Evolutionary conservation across 1,140 invertebrate genomes (phyloP).

Genomic region (Lordiphosa stackelbergi): DNA sequence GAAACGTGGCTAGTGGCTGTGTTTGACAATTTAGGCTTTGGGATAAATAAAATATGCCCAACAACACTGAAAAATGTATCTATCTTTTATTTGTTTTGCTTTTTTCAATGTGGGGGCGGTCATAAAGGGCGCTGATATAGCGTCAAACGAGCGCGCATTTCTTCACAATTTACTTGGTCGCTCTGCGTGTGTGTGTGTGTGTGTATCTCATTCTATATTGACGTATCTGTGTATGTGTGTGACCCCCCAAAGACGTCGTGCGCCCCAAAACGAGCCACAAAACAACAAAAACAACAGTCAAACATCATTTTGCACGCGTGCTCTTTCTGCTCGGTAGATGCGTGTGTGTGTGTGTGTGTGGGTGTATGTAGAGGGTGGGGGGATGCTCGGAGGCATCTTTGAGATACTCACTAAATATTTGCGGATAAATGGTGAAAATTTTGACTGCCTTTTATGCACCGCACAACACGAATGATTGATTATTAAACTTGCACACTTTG

Average conservation of each 20-base stretch:
- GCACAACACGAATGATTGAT: constrained; percentile 24
- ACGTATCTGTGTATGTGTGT: constrained; percentile 46
- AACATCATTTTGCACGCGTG: constrained; percentile 71
- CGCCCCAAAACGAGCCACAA: constrained; percentile 39
- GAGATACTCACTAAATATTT: constrained; percentile 77
- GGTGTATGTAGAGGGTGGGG: constrained; percentile 9
- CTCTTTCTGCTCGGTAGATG: constrained; percentile 51
- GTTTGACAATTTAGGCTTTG: too few relatives aligned
- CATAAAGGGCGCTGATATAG: constrained; percentile 40
- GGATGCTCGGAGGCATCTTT: constrained; percentile 44
- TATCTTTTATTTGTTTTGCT: constrained; percentile 71
- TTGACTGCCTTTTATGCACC: constrained; percentile 68
- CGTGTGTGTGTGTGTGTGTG: constrained; percentile 7
- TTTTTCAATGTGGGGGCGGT: constrained; percentile 21
- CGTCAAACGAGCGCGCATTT: constrained; percentile 72
- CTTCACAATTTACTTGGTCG: constrained; percentile 65
- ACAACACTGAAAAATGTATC: constrained; percentile 64
- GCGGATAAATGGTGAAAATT: constrained; percentile 77
- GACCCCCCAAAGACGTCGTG: constrained; percentile 58
- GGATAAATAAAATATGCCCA: constrained; percentile 18
- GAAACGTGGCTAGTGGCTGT: background rate
- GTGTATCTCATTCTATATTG: constrained; percentile 52
- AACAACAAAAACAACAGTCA: constrained; percentile 37
- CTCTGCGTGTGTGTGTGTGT: constrained; percentile 37
- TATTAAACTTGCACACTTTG: constrained; percentile 18